A percentile compares a stretch with the other conserved stretches of the same genome.
These are phyloP conservation scores for Melanophora roralis DNA, from an alignment of 2,888 invertebrate species.

Conservation along the genomic window DNA sequence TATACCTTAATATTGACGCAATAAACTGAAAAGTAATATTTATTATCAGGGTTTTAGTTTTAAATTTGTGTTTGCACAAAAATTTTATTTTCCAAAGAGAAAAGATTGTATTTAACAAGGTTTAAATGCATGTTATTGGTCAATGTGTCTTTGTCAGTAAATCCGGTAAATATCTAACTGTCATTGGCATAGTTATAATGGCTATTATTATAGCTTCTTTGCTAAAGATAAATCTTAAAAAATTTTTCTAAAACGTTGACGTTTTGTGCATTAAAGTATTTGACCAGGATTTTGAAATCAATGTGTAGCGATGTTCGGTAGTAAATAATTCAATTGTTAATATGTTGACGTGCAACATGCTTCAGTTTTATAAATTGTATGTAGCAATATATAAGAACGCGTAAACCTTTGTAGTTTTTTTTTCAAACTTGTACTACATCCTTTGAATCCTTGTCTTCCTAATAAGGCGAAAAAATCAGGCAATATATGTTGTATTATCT, in stretches of 20 bases:
- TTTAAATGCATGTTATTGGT: slow-evolving; percentile 23
- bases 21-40: no score
- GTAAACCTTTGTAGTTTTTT: neutral
- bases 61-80: neutral
- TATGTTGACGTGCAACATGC: slow-evolving; percentile 65
- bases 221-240: slow-evolving; percentile 42
- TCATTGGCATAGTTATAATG: neutral
- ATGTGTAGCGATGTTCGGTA: slow-evolving; percentile 10
- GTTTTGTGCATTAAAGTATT: slow-evolving; percentile 53
- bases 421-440: slow-evolving; percentile 1
- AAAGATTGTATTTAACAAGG: neutral
- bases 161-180: neutral
- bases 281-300: slow-evolving; percentile 51
- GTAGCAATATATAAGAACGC: no score
- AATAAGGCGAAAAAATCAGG: neutral
- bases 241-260: slow-evolving; percentile 35
- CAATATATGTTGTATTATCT: neutral
- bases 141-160: neutral
- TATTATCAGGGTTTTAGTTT: neutral
- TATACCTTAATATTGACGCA: no score
- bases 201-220: neutral
- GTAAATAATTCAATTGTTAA: slow-evolving; percentile 65
- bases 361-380: slow-evolving; percentile 26
- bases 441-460: slow-evolving; percentile 33
- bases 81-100: no score